These are phyloP conservation scores for Helicoverpa zea DNA, from an alignment of 1,140 invertebrate genomes.

Conservation along the genomic window DNA sequence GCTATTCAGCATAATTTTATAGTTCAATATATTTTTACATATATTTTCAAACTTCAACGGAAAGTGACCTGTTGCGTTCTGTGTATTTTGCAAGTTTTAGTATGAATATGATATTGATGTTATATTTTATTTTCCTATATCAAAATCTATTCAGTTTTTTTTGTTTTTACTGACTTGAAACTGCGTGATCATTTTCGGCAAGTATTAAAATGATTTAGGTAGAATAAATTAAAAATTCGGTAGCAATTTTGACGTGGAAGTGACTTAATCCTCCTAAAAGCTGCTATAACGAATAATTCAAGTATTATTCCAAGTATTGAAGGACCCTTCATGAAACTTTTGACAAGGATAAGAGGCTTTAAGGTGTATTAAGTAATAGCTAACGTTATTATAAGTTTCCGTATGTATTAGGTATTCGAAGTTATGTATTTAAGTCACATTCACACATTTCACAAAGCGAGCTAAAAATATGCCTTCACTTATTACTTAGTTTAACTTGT, in stretches of 20 bases:
- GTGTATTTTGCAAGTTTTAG: slow-evolving; percentile 16
- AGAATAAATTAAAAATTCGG: too few relatives aligned
- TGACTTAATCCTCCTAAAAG: not conserved
- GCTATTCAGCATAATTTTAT: too few relatives aligned
- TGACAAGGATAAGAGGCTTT: not conserved
- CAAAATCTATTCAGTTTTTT: slow-evolving; percentile 1
- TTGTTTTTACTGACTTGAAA: slow-evolving; percentile 11
- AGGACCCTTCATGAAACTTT: not conserved
- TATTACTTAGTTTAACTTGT: not conserved
- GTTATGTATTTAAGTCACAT: not conserved
- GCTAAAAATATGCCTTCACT: not conserved
- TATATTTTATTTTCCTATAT: not conserved
- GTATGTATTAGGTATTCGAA: not conserved
- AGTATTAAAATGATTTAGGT: not conserved
- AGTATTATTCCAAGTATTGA: not conserved
- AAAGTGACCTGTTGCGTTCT: slow-evolving; percentile 19
- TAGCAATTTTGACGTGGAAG: not conserved
- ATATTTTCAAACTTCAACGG: not conserved
- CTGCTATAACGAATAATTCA: not conserved
- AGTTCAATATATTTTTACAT: too few relatives aligned
- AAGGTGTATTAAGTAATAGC: not conserved
- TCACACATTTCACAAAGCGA: too few relatives aligned
- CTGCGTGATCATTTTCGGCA: too few relatives aligned
- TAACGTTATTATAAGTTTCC: not conserved
- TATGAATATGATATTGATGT: not conserved